Evolutionary conservation across 2,797 vertebrate genomes (phyloP), one percentile per base, ranked within the genome.

Genomic region (Linurgus olivaceus): DNA sequence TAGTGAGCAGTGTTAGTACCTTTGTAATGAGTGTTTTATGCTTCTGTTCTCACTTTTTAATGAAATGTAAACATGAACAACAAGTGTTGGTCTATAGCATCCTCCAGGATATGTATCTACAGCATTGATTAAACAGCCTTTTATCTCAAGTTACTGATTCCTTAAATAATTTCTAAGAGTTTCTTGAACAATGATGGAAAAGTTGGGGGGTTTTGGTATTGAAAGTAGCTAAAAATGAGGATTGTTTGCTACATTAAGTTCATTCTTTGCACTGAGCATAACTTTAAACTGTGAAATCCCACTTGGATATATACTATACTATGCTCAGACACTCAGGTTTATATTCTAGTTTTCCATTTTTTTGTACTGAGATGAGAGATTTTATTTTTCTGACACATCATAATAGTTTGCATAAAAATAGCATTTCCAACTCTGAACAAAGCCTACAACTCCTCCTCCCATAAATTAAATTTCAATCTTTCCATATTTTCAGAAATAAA

Each of bases 201-300:
- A 24, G 5, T 25, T 37, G 2, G 5, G 2, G 2, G 2, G 9
- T 75, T 72, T 65, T 31, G 4, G 6, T 25, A 9, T 9, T 66
- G 38, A 83, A 76, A n/a, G 17, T 37, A 55, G 9, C 2, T 59
- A 37, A 33, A 76, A 72, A 45, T 19, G 7, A 48, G 2, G 2
- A 58, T 40, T 86, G 24, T 76, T 66, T 52, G 3, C 7, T 31
- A 23, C 4, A 50, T 23, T 29, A 55, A 20, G 62, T 59, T 63
- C 0, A 51, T 93, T 70, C 28, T 55, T 77, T 80, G 20, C 45
- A 10, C 20, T 29, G 7, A 59, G 15, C 35, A 57, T 37, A 52
- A 48, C 7, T 88, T 74, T 77, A 76, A 16, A 33, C 29, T 65
- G 3, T 45, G 29, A 86, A 75, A 63, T 61, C 9, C 23, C 7